Evolutionary conservation across 2,888 invertebrate species (phyloP).

Genomic region (Villa cingulata): DNA sequence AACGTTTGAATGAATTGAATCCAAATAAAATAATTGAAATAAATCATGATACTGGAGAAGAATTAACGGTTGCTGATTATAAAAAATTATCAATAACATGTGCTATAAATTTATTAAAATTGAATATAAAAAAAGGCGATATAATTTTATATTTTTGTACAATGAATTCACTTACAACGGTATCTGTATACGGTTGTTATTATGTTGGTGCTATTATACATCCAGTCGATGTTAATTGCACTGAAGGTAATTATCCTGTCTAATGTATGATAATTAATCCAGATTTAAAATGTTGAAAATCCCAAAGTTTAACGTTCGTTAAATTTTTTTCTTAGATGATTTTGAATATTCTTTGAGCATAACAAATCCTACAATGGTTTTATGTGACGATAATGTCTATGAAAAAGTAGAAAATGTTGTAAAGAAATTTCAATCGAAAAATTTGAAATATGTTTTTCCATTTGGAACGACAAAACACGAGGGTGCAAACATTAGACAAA

Average conservation of each 20-base stretch:
- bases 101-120: neutral
- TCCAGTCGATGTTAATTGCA: slow-evolving; percentile 2
- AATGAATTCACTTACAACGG: slow-evolving; percentile 1
- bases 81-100: neutral
- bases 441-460: slow-evolving; percentile 3
- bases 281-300: neutral
- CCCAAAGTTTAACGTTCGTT: neutral
- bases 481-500: no score
- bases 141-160: neutral
- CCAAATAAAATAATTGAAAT: slow-evolving; percentile 1
- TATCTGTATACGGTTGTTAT: slow-evolving; percentile 1
- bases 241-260: neutral
- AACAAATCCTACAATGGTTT: neutral
- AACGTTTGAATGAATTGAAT: neutral
- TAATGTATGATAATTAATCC: no score
- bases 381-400: neutral
- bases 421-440: neutral
- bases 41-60: neutral
- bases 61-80: neutral
- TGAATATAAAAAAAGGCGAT: neutral
- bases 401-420: neutral
- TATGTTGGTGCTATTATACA: neutral
- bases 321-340: neutral
- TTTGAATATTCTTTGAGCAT: neutral
- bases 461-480: slow-evolving; percentile 1